Base-by-base conservation (phyloP, 1,140 invertebrate species). In the Copidosoma floridanum region DNA sequence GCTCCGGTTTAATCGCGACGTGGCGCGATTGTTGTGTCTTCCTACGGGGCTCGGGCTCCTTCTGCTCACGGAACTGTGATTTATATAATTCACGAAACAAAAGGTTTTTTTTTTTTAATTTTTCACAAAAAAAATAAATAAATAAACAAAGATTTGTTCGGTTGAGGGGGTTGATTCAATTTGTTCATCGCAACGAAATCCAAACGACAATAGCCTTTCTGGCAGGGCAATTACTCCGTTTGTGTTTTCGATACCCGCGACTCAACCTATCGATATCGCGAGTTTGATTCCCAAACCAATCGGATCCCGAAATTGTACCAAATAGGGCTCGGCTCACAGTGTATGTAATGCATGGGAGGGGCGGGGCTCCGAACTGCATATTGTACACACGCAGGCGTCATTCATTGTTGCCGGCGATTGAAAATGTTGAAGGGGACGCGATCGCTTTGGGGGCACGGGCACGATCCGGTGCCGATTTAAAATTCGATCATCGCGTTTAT, bases 261-360 rank as follows among this genome's bases (percentile, higher is more conserved):
- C 53, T 54, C 26, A 54, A 54, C 51, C 47, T 60, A 60, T 60
- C 53, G 51, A 53, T 60, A 60, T 54, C 32, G 23, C 41, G 41
- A 60, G n/a, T 54, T 53, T 60, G 50, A 60, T 47, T 52, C 37
- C 16, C 12, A 61, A 61, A 61, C 3, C 58, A 61, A 61, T 61
- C 55, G 55, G 55, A 55, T 61, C 44, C 26, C 44, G 44, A 61
- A 61, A 61, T 55, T 43, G n/a, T n/a, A 61, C 58, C 50, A 55
- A 61, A 55, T 61, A 61, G 52, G 40, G 48, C 41, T 44, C 48
- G 48, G 5, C 27, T n/a, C n/a, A n/a, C n/a, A n/a, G n/a, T n/a
- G n/a, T n/a, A n/a, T n/a, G n/a, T n/a, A n/a, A n/a, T n/a, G n/a
- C n/a, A n/a, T n/a, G n/a, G n/a, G n/a, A n/a, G n/a, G n/a, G n/a